Base-by-base conservation (phyloP, 2,797 vertebrate species). In the Lagodon rhomboides region DNA sequence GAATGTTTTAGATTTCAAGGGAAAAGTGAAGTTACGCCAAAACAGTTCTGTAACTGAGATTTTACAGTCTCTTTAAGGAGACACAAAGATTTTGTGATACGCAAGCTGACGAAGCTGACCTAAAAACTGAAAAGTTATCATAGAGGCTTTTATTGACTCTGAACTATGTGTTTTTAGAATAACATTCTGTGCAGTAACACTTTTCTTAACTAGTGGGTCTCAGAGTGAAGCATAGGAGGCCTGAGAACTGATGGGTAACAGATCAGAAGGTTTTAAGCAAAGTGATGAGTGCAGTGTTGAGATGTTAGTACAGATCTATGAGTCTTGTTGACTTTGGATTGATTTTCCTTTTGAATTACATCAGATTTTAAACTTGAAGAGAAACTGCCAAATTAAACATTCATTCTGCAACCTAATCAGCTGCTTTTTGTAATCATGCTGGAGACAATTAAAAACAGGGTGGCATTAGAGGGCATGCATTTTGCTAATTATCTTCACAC, bases 361-460 rank as follows among this genome's bases (percentile, higher is more conserved):
- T 80, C 34, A 13, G 1, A 76, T 89, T 70, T 85, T 84, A 58
- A 58, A 73, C 67, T 77, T 73, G 63, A 84, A 64, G 23, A 79
- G 20, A 75, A 77, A 68, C 12, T 30, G 44, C 62, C 50, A 84
- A 82, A 84, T 79, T 60, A 71, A 76, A 83, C 77, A 78, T 73
- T 71, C 30, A 68, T 46, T 61, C 23, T 46, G 30, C 50, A 59
- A 63, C 34, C 66, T 72, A 87, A 69, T 84, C 66, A 69, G 56
- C 20, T 68, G 46, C 69, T 74, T 79, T 23, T 55, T 30, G 22
- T 16, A 47, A 63, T 81, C 47, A 54, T 79, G 46, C 55, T 46
- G 13, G 25, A 79, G 38, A 53, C 62, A 67, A 70, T 75, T 3
- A 63, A 68, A 84, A 9, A 8, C 34, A 64, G 60, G 65, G 58